phyloP scores from a whole-genome alignment of 2,113 vertebrate species.

The Muntiacus reevesi region DNA sequence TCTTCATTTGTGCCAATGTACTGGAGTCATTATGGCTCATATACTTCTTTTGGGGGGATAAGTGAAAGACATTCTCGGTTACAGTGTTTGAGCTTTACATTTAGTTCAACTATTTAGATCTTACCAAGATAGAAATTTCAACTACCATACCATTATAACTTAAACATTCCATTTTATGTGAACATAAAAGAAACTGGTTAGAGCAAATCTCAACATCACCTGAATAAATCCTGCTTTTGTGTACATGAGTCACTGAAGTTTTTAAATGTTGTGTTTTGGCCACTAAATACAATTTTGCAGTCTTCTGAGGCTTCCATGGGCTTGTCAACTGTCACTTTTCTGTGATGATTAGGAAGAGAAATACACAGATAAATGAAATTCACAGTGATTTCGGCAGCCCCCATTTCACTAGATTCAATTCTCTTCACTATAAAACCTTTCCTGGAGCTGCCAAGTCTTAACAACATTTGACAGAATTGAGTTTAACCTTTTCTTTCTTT shows the following conservation, averaged over 20 bases:
- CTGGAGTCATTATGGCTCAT: not conserved
- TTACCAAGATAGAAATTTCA: not conserved
- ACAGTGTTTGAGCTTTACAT: not conserved
- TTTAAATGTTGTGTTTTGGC: not conserved
- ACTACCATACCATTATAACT: not conserved
- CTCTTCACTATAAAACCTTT: conserved; percentile 34
- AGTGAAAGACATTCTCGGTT: not conserved
- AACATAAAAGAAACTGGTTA: not conserved
- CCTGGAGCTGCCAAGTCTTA: conserved; percentile 38
- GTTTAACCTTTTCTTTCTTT: conserved; percentile 62
- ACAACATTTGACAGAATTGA: conserved; percentile 47
- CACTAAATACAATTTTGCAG: not conserved
- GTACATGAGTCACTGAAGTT: not conserved
- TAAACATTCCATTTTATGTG: not conserved
- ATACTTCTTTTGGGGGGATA: not conserved
- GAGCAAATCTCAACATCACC: not conserved
- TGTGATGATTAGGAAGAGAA: not conserved
- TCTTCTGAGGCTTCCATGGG: not conserved
- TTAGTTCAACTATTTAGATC: not conserved
- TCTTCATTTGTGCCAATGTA: not conserved
- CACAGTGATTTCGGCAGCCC: not conserved
- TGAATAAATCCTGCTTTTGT: not conserved
- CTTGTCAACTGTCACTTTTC: conserved; percentile 10
- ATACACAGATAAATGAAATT: conserved; percentile 13
- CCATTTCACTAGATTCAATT: conserved; percentile 34